Percentiles rank a stretch among this genome's conserved stretches.
phyloP scores from a whole-genome alignment of 1,140 invertebrate species.

The Akabosia matsudoensis region DNA sequence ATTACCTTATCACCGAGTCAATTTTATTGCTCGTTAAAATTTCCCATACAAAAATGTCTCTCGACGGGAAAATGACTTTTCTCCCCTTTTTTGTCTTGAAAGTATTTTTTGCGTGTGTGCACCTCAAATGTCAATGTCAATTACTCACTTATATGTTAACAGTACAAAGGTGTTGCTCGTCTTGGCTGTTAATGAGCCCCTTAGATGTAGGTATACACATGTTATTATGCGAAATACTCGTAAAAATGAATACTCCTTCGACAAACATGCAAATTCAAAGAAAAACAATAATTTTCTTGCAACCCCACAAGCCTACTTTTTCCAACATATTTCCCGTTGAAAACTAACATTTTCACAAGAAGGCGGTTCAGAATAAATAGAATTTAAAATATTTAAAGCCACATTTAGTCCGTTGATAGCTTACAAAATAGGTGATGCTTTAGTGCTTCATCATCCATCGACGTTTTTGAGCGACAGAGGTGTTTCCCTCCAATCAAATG shows the following conservation, averaged over 20 bases:
- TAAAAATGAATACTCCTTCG: background rate
- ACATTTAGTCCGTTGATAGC: background rate
- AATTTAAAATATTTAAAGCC: background rate
- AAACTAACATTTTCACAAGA: no score
- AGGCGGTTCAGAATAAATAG: no score
- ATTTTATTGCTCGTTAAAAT: slow-evolving; percentile 6
- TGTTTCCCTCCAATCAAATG: slow-evolving; percentile 6
- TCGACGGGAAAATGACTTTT: no score
- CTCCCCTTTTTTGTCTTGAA: background rate
- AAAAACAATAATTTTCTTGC: no score
- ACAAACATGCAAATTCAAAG: background rate
- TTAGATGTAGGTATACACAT: no score
- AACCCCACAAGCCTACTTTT: no score
- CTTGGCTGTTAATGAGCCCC: background rate
- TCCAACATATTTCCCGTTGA: no score
- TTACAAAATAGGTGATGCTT: background rate
- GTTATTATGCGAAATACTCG: no score
- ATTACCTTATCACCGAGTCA: background rate
- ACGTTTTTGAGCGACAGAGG: background rate
- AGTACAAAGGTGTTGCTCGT: background rate
- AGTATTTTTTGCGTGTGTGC: background rate
- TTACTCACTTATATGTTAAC: background rate
- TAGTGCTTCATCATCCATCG: background rate
- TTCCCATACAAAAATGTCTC: background rate
- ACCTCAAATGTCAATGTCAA: slow-evolving; percentile 11